Base-by-base conservation (phyloP, 53 echinoderm and acorn worm genomes). In the Antedon mediterranea region DNA sequence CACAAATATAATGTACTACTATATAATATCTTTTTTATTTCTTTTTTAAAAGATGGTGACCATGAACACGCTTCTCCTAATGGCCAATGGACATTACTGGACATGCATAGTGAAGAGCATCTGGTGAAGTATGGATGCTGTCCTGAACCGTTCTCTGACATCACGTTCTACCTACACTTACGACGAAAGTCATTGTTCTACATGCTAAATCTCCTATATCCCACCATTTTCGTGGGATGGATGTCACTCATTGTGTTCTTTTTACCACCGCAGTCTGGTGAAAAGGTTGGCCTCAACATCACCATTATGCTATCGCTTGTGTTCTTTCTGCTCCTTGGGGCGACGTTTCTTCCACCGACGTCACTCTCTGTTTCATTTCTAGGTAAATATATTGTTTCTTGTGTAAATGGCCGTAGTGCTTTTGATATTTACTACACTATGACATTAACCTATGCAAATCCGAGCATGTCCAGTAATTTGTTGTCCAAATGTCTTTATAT, bases 201-300 rank as follows among this genome's bases (percentile, higher is more conserved):
- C 70, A 79, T 93, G 82, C 90, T 90, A 80, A 90, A 88, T 30
- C 81, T 93, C 32, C 75, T 93, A 32, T 83, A 86, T 34, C 93
- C 93, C 2, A 81, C 93, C 33, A 84, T 93, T 75, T 87, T 93
- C 74, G 85, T 93, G 90, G 90, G 90, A 0, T 34, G 85, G 73
- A 75, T 93, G 13, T 93, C 93, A 3, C 76, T 93, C 31, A 76
- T 93, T 30, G 84, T 84, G 41, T 93, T 93, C 82, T 90, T 84
- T 82, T 77, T 93, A 32, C 93, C 93, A 73, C 83, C 85, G 14
- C 90, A 88, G 31, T 85, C 90, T 13, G 93, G 93, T 0, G 93
- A 93, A 79, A 93, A 93, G 78, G 86, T 93, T 0, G 93, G 93
- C 20, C 79, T 93, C 41, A 93, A 90, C 84, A 93, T 93, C 82